Evolutionary conservation across 2,888 invertebrate genomes (phyloP), one percentile per base, ranked within the genome.

Genomic region (Automeris io): DNA sequence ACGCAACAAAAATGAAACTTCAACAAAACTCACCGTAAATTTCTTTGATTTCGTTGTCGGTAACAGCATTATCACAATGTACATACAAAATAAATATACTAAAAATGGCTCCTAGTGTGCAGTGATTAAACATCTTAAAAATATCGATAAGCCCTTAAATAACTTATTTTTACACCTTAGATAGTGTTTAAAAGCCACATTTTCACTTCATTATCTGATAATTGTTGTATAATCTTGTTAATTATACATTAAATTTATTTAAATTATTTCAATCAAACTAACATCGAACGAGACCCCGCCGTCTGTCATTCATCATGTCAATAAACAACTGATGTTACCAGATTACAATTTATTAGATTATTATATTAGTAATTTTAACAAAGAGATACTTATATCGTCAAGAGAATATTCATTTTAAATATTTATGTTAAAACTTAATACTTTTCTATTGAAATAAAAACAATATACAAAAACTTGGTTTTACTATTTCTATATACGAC

Each of bases 41-140:
- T 70, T 76, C 71, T 68, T 69, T 74, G 61, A 70, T 72, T 82
- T 85, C 85, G 81, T 83, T 85, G 82, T 83, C 78, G 70, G 71
- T 79, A 60, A 62, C 77, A 66, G 71, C 74, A 80, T 73, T 83
- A 79, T 82, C 85, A 83, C 86, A 85, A 81, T 85, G 79, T 80
- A 82, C 85, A 73, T 82, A 80, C 76, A 85, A 85, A 81, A 86
- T 85, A 82, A 82, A 86, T 78, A 83, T 72, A 78, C 80, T 74
- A 81, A 87, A 87, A 86, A 87, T 87, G 87, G 87, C 87, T 81
- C 80, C 87, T 79, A 85, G 50, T 61, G 75, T 75, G 73, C 69
- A 79, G 57, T 66, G 75, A 77, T 78, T 68, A 82, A 78, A 80
- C 87, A 87, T 87, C 73, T 74, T 85, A 62, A 53, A 55, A 50